Percentiles rank a stretch among this genome's conserved stretches.
These are phyloP conservation scores for Trachelus tabidus DNA, from an alignment of 2,888 invertebrate genomes.

Conservation along the genomic window DNA sequence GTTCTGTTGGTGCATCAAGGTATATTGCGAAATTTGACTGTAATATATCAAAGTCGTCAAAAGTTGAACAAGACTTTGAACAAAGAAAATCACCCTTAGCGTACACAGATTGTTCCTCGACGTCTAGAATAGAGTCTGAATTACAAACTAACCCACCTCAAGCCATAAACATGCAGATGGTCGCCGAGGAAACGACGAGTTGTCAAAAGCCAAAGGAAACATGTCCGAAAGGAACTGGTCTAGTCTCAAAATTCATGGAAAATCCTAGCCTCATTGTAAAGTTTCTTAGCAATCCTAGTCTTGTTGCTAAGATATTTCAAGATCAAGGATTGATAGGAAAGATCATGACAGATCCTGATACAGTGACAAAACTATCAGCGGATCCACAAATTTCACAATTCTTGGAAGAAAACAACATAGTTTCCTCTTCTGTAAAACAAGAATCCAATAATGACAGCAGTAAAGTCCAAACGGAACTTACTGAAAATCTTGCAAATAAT, in stretches of 20 bases:
- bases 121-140: not conserved
- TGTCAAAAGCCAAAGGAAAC: conserved; percentile 41
- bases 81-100: not conserved
- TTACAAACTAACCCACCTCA: not conserved
- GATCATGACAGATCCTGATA: conserved; percentile 46
- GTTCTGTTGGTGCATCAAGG: not conserved
- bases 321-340: conserved; percentile 49
- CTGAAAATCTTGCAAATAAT: conserved; percentile 25
- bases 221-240: conserved; percentile 31
- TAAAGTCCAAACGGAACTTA: conserved; percentile 9
- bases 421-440: conserved; percentile 11
- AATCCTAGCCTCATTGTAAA: conserved; percentile 38
- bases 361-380: conserved; percentile 42
- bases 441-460: conserved; percentile 14
- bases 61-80: not conserved
- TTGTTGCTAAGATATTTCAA: conserved; percentile 48
- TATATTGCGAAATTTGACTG: conserved; percentile 1
- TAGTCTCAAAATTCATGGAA: conserved; percentile 36
- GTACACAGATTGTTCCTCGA: not conserved
- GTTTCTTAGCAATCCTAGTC: conserved; percentile 45
- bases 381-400: conserved; percentile 54
- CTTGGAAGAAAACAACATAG: conserved; percentile 36
- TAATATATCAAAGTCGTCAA: not conserved
- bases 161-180: conserved; percentile 21
- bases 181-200: conserved; percentile 27